phyloP scores from a whole-genome alignment of 1,140 invertebrate genomes.

The Nasonia vitripennis region DNA sequence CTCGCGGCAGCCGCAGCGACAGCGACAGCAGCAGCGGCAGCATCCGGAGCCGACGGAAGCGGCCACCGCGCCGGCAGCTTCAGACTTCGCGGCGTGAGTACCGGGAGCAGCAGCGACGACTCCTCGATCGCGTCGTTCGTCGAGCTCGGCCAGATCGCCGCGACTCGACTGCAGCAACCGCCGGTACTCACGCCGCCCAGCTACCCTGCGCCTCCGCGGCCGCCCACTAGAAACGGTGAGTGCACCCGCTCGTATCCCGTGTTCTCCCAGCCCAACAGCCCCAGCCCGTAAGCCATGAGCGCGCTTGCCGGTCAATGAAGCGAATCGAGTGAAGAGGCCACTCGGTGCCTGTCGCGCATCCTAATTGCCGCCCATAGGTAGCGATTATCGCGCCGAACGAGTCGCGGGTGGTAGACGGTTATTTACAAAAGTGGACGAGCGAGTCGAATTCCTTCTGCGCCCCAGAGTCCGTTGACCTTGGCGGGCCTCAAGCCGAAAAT shows the following conservation, averaged over 20 bases:
- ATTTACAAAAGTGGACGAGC: too few relatives aligned
- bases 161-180: conserved; percentile 49
- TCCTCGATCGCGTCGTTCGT: conserved; percentile 12
- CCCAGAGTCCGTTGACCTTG: conserved; percentile 45
- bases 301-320: neutral
- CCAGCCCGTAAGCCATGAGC: neutral
- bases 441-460: too few relatives aligned
- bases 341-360: too few relatives aligned
- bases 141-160: conserved; percentile 14
- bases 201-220: conserved; percentile 73
- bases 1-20: neutral
- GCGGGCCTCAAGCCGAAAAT: conserved; percentile 23
- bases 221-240: conserved; percentile 74
- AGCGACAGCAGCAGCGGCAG: neutral
- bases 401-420: too few relatives aligned
- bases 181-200: conserved; percentile 70
- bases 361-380: too few relatives aligned
- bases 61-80: neutral
- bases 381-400: too few relatives aligned
- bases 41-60: neutral
- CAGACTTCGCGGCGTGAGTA: neutral
- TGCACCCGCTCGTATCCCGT: too few relatives aligned
- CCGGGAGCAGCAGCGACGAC: neutral
- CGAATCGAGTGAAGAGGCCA: too few relatives aligned
- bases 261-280: too few relatives aligned